Conservation (phyloP, 1,140 invertebrate genomes). For the Nixonia krombeini region DNA sequence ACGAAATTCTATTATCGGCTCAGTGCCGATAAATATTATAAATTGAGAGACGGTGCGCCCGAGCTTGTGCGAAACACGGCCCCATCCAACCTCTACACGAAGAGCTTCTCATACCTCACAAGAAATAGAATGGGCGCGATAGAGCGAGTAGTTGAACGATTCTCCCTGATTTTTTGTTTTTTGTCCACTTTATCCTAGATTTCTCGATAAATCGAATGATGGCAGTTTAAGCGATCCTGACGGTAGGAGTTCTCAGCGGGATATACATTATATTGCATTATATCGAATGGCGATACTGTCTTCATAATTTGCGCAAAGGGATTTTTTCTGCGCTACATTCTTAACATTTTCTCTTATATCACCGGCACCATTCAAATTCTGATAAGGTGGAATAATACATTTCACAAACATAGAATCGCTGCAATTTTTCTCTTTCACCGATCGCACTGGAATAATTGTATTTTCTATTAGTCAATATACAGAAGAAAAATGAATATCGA, state of each 20-base stretch:
- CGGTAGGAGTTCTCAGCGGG: conserved; percentile 30
- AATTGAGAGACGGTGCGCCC: conserved; percentile 48
- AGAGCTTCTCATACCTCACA: conserved; percentile 17
- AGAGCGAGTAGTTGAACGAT: conserved; percentile 35
- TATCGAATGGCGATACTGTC: conserved; percentile 7
- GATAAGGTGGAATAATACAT: too few relatives aligned
- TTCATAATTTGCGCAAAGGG: too few relatives aligned
- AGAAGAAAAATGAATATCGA: too few relatives aligned
- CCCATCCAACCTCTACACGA: conserved; percentile 17
- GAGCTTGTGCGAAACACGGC: conserved; percentile 28
- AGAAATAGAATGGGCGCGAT: conserved; percentile 5
- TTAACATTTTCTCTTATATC: too few relatives aligned
- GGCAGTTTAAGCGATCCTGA: conserved; percentile 60
- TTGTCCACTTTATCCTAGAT: conserved; percentile 43
- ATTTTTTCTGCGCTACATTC: too few relatives aligned
- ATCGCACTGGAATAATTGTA: too few relatives aligned
- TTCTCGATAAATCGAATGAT: conserved; percentile 58
- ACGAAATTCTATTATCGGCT: conserved; percentile 67
- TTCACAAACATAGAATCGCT: too few relatives aligned
- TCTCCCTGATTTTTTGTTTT: conserved; percentile 39
- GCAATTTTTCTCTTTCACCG: too few relatives aligned
- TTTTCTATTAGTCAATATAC: too few relatives aligned
- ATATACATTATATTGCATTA: conserved; percentile 26
- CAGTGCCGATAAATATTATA: conserved; percentile 67
- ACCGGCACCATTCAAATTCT: too few relatives aligned